Evolutionary conservation across 2,113 vertebrate species (phyloP).

Genomic region (Heterotilapia buettikoferi): DNA sequence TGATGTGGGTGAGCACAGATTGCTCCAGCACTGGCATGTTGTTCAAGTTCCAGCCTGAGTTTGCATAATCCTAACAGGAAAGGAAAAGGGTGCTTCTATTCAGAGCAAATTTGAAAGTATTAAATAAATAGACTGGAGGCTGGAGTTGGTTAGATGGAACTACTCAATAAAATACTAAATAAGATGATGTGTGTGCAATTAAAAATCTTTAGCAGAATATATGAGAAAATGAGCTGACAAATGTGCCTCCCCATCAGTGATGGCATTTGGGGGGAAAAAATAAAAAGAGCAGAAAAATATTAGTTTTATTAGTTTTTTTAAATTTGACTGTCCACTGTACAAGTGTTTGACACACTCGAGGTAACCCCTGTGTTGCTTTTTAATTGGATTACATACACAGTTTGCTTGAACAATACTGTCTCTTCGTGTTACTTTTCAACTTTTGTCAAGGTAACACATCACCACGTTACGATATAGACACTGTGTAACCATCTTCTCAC

Average conservation of each 20-base stretch:
- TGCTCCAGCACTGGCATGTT: conserved; percentile 98
- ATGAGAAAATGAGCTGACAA: background rate
- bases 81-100: background rate
- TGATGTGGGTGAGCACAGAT: conserved; percentile 94
- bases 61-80: conserved; percentile 83
- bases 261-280: accelerated
- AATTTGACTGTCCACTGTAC: background rate
- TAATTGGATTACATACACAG: background rate
- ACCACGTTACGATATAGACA: background rate
- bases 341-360: background rate
- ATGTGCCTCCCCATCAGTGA: background rate
- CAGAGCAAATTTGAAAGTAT: background rate
- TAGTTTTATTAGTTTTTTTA: background rate
- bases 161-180: background rate
- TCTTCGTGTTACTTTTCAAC: background rate
- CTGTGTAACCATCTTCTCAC: conserved; percentile 58
- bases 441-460: background rate
- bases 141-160: background rate
- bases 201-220: background rate
- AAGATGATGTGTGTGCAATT: background rate
- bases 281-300: background rate
- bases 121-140: background rate
- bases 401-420: background rate
- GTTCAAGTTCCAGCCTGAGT: conserved; percentile 97
- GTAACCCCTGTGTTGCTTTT: background rate